Evolutionary conservation across 2,113 vertebrate species (phyloP).

Genomic region (Talpa occidentalis): DNA sequence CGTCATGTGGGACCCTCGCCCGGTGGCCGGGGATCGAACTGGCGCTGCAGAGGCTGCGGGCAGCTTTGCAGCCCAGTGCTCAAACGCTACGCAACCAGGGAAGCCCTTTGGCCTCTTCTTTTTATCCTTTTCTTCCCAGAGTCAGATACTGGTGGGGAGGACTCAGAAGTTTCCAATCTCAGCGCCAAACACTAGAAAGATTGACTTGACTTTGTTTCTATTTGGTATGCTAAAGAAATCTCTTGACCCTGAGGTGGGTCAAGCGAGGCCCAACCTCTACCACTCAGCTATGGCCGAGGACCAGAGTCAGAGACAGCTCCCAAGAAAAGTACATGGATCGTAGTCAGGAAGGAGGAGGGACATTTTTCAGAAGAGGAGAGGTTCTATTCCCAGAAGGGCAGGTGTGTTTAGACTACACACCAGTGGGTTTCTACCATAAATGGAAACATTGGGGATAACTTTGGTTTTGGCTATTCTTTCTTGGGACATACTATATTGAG

Average conservation of each 20-base stretch:
- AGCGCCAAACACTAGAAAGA: neutral
- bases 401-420: neutral
- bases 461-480: neutral
- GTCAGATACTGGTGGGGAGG: neutral
- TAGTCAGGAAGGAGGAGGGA: neutral
- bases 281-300: neutral
- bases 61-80: too few species aligned
- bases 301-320: neutral
- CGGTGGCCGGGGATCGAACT: too few species aligned
- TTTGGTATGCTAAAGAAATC: neutral
- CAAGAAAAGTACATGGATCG: neutral
- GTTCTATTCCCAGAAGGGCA: neutral
- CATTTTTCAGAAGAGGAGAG: neutral
- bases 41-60: too few species aligned
- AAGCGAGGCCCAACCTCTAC: too few species aligned
- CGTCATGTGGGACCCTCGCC: too few species aligned
- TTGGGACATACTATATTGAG: neutral
- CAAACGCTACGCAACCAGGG: too few species aligned
- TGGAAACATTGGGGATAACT: neutral
- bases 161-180: neutral
- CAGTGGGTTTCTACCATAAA: neutral
- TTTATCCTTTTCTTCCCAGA: neutral
- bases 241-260: neutral
- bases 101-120: too few species aligned
- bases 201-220: neutral